A percentile compares a stretch with the other conserved stretches of the same genome.
These are phyloP conservation scores for Mesocricetus auratus DNA, from an alignment of 2,113 vertebrate species.

Conservation along the genomic window DNA sequence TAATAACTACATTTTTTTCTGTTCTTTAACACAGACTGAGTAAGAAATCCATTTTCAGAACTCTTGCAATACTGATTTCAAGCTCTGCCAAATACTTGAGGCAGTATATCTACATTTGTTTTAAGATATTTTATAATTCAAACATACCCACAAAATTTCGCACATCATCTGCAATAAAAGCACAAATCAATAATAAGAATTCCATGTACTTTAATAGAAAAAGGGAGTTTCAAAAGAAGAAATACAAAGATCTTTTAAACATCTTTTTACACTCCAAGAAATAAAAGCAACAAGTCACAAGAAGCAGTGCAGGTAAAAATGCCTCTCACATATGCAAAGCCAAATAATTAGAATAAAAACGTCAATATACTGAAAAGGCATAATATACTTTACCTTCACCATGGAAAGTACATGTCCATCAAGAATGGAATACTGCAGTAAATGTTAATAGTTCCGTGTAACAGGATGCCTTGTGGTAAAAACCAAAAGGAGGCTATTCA, in stretches of 20 bases:
- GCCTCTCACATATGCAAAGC: conserved; percentile 34
- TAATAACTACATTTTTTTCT: neutral
- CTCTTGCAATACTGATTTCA: conserved; percentile 27
- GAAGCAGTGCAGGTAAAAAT: neutral
- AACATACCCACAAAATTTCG: neutral
- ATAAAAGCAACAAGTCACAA: neutral
- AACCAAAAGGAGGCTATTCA: neutral
- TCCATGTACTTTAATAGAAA: neutral
- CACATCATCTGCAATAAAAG: neutral
- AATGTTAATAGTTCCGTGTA: neutral
- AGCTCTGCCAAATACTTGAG: neutral
- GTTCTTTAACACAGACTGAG: neutral
- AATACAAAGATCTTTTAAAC: neutral
- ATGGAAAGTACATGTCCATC: neutral
- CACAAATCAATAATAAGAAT: neutral
- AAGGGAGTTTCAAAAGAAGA: conserved; percentile 36
- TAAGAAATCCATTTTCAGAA: neutral
- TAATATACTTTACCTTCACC: neutral
- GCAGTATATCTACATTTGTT: neutral
- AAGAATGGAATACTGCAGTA: neutral
- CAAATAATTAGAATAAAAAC: neutral
- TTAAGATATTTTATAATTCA: conserved; percentile 38
- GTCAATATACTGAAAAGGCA: neutral
- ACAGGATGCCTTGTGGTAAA: neutral
- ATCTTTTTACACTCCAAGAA: neutral